phyloP scores from a whole-genome alignment of 2,888 invertebrate genomes.

The Nephrocerus scutellatus region DNA sequence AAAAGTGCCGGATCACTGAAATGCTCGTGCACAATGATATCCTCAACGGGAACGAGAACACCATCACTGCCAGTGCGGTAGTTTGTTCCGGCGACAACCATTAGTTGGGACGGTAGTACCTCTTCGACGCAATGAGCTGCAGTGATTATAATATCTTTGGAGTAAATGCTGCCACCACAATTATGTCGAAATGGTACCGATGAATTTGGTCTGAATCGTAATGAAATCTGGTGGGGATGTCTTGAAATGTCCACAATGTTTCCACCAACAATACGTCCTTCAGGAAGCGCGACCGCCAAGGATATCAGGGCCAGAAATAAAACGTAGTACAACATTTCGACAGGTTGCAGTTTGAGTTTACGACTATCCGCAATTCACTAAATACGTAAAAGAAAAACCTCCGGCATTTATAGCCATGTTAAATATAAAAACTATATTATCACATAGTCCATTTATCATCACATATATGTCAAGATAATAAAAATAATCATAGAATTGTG shows the following conservation, averaged over 20 bases:
- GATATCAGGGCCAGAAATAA: too few species aligned
- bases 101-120: constrained; percentile 23
- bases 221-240: constrained; percentile 35
- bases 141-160: constrained; percentile 24
- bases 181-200: constrained; percentile 30
- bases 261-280: constrained; percentile 38
- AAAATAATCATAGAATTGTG: too few species aligned
- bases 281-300: too few species aligned
- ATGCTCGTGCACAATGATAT: constrained; percentile 48
- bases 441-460: too few species aligned
- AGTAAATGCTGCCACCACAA: constrained; percentile 37
- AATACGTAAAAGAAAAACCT: too few species aligned
- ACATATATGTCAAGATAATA: too few species aligned
- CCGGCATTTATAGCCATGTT: too few species aligned
- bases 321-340: too few species aligned
- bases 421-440: too few species aligned
- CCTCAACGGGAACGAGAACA: constrained; percentile 47
- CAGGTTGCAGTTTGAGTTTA: too few species aligned
- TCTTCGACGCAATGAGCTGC: constrained; percentile 38
- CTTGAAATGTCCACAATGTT: constrained; percentile 24
- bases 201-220: constrained; percentile 28
- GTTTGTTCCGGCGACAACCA: constrained; percentile 53
- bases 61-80: constrained; percentile 48
- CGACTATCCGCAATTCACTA: too few species aligned
- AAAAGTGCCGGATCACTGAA: too few species aligned